phyloP scores from a whole-genome alignment of 1,140 invertebrate genomes.

The Dryas iulia region DNA sequence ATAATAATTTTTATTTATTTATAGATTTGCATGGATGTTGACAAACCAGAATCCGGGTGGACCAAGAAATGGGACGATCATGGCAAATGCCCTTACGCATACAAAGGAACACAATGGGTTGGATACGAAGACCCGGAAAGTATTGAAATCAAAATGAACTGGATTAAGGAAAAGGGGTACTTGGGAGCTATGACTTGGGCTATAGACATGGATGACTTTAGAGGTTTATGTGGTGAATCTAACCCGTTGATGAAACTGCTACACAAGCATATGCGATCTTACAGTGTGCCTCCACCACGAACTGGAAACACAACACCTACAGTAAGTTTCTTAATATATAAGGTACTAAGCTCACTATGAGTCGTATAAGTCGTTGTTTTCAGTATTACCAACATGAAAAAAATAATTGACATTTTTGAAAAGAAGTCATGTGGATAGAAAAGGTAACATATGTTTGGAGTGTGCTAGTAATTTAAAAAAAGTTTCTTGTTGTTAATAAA shows the following conservation, averaged over 20 bases:
- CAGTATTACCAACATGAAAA: no score
- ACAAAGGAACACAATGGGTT: slow-evolving; percentile 94
- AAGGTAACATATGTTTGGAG: no score
- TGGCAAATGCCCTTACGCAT: slow-evolving; percentile 91
- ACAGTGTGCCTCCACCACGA: slow-evolving; percentile 86
- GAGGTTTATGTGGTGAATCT: slow-evolving; percentile 86
- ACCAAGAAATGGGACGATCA: slow-evolving; percentile 90
- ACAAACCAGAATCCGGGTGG: slow-evolving; percentile 87
- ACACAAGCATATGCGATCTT: slow-evolving; percentile 86
- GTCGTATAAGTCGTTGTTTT: no score
- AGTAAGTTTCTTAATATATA: no score
- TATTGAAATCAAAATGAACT: slow-evolving; percentile 93
- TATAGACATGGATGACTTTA: slow-evolving; percentile 93
- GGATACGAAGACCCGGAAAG: slow-evolving; percentile 92
- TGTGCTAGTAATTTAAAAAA: no score
- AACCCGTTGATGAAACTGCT: slow-evolving; percentile 88
- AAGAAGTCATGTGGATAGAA: no score
- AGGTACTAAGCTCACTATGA: no score
- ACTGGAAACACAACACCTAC: slow-evolving; percentile 84
- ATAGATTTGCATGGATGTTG: slow-evolving; percentile 88
- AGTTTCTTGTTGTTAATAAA: background rate
- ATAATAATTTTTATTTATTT: slow-evolving; percentile 13
- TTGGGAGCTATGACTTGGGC: slow-evolving; percentile 95
- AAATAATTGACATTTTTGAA: no score
- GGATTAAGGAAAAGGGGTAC: slow-evolving; percentile 89